phyloP scores from a whole-genome alignment of 2,113 vertebrate genomes.

The Setophaga coronata region DNA sequence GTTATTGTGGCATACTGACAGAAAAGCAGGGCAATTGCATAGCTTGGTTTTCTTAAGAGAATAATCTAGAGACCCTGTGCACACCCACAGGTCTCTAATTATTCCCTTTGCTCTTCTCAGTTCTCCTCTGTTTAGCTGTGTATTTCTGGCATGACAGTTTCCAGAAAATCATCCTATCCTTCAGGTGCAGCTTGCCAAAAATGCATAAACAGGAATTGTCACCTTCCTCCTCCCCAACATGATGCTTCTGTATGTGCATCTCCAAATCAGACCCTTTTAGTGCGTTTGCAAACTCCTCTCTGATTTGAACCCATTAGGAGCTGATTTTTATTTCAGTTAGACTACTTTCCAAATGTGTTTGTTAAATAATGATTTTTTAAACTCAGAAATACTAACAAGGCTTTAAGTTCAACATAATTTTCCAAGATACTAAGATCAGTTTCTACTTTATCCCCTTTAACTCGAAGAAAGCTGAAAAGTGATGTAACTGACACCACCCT shows the following conservation, averaged over 20 bases:
- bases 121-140: slow-evolving; percentile 6
- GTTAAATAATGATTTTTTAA: not conserved
- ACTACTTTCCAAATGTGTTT: not conserved
- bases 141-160: slow-evolving; percentile 42
- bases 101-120: slow-evolving; percentile 38
- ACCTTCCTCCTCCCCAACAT: slow-evolving; percentile 42
- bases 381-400: not conserved
- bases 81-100: slow-evolving; percentile 38
- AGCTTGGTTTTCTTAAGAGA: not conserved
- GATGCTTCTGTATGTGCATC: not conserved
- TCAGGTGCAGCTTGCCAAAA: slow-evolving; percentile 58
- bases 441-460: not conserved
- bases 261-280: not conserved
- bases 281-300: not conserved
- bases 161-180: slow-evolving; percentile 40
- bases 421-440: not conserved
- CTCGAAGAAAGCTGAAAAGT: not conserved
- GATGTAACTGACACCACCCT: not conserved
- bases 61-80: not conserved
- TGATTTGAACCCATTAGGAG: not conserved
- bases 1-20: not conserved
- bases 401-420: not conserved
- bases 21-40: not conserved
- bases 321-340: not conserved
- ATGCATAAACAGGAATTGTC: slow-evolving; percentile 49